These are phyloP conservation scores for Carlito syrichta DNA, from an alignment of 2,113 vertebrate species.

Conservation along the genomic window DNA sequence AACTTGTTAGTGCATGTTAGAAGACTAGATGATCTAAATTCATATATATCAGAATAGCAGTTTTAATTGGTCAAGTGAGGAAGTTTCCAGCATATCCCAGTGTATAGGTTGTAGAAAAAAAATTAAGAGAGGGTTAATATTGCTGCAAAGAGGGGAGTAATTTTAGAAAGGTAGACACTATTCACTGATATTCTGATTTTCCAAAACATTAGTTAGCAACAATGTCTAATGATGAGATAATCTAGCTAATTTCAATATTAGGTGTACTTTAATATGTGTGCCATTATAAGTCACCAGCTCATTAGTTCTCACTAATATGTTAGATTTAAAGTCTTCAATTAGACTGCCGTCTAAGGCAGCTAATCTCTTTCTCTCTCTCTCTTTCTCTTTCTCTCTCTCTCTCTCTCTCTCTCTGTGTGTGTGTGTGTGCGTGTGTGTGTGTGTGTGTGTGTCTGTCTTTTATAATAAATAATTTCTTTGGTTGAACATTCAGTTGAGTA, in stretches of 20 bases:
- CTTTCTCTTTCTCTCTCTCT: neutral
- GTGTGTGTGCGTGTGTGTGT: too few species aligned
- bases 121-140: neutral
- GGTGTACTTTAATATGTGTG: constrained; percentile 56
- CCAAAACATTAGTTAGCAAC: constrained; percentile 66
- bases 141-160: neutral
- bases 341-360: neutral
- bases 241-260: constrained; percentile 65
- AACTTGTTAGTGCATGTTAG: neutral
- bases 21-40: neutral
- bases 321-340: constrained; percentile 25
- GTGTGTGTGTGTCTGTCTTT: too few species aligned
- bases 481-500: neutral
- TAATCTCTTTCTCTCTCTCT: neutral
- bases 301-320: constrained; percentile 48
- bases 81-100: neutral
- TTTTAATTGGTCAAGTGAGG: neutral
- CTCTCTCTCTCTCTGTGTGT: neutral
- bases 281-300: constrained; percentile 53
- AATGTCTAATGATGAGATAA: constrained; percentile 53
- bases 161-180: constrained; percentile 23
- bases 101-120: neutral
- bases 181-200: constrained; percentile 54
- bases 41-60: neutral
- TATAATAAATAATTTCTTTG: neutral